A percentile compares a stretch with the other conserved stretches of the same genome.
phyloP scores from a whole-genome alignment of 64 coral and sea anemone species.

The Montipora foliosa region DNA sequence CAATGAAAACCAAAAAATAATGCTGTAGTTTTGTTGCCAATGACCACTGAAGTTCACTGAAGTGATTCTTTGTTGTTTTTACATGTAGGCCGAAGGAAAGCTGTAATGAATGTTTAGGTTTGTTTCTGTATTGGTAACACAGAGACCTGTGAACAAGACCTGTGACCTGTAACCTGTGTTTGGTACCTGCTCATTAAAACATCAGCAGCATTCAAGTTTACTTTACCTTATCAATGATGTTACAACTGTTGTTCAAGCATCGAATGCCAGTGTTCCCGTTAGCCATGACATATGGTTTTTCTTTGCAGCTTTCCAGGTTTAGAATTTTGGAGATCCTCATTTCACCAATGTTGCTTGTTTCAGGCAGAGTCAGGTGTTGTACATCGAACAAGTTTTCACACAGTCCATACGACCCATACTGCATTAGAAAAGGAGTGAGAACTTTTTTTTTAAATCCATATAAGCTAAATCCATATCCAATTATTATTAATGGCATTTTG shows the following conservation, averaged over 20 bases:
- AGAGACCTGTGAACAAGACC: too few relatives aligned
- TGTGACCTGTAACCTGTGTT: too few relatives aligned
- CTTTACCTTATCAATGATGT: not conserved
- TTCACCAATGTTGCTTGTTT: not conserved
- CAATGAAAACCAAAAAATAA: too few relatives aligned
- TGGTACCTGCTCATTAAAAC: too few relatives aligned
- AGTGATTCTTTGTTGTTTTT: too few relatives aligned
- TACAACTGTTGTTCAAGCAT: not conserved
- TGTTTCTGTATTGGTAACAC: too few relatives aligned
- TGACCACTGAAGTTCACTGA: too few relatives aligned
- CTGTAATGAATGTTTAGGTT: too few relatives aligned
- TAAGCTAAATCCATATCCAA: too few relatives aligned
- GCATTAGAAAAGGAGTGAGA: not conserved
- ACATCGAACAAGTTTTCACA: slow-evolving; percentile 46
- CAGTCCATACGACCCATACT: slow-evolving; percentile 10
- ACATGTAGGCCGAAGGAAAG: too few relatives aligned
- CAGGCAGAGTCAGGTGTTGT: not conserved
- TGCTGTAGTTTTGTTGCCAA: too few relatives aligned
- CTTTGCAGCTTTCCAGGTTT: slow-evolving; percentile 23
- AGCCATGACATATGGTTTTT: not conserved
- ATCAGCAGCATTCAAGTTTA: not conserved
- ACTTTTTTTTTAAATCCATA: not conserved
- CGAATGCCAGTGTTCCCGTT: not conserved
- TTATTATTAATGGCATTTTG: too few relatives aligned
- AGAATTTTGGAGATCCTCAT: slow-evolving; percentile 9